A percentile compares a stretch with the other conserved stretches of the same genome.
Evolutionary conservation across 2,113 vertebrate genomes (phyloP).

Genomic region (Callopanchax toddi): DNA sequence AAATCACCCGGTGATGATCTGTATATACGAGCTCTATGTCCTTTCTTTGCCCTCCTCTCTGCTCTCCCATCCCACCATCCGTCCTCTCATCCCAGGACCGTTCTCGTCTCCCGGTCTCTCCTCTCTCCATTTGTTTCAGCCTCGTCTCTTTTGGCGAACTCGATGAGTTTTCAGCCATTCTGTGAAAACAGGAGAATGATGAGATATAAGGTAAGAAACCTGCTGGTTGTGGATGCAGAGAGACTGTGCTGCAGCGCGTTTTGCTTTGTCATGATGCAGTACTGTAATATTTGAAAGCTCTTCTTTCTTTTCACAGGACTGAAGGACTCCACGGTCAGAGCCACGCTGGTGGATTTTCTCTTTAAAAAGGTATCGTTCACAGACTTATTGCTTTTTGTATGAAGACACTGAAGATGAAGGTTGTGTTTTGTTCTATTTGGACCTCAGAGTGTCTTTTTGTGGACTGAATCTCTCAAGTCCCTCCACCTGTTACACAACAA

Average conservation of each 20-base stretch:
- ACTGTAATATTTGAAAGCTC: background rate
- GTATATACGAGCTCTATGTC: conserved; percentile 44
- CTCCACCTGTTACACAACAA: conserved; percentile 82
- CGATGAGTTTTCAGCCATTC: background rate
- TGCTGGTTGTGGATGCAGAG: background rate
- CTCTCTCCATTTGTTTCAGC: conserved; percentile 27
- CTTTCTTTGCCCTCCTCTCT: conserved; percentile 25
- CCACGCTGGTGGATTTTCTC: conserved; percentile 73
- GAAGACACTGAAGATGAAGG: background rate
- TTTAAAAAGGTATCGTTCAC: conserved; percentile 75
- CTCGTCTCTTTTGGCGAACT: conserved; percentile 8
- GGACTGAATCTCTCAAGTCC: conserved; percentile 3
- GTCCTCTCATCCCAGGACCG: background rate
- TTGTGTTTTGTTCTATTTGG: conserved; percentile 9
- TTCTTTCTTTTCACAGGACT: conserved; percentile 79
- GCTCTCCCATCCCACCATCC: background rate
- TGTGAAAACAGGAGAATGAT: background rate
- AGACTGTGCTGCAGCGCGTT: conserved; percentile 34
- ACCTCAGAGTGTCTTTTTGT: conserved; percentile 56
- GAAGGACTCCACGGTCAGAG: conserved; percentile 81
- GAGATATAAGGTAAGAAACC: conserved; percentile 68
- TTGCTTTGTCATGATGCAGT: conserved; percentile 52
- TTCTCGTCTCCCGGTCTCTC: conserved; percentile 67
- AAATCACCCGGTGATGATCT: conserved; percentile 35
- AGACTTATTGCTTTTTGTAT: background rate